A percentile compares a stretch with the other conserved stretches of the same genome.
phyloP scores from a whole-genome alignment of 1,140 invertebrate genomes.

The Asobara japonica region DNA sequence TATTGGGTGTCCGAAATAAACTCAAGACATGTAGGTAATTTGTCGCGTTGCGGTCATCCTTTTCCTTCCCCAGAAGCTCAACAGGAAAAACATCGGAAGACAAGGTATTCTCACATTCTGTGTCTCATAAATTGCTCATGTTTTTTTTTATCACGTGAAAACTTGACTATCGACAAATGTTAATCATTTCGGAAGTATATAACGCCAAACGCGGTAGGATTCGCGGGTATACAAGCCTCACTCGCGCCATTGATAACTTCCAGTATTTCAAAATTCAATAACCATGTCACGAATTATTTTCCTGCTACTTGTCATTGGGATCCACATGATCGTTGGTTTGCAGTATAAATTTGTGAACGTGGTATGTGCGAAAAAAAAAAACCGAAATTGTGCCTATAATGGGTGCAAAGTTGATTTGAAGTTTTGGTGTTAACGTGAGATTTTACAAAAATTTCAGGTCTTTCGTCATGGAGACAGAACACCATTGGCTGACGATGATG shows the following conservation, averaged over 20 bases:
- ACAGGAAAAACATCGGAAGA: not conserved
- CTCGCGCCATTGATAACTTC: not conserved
- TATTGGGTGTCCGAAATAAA: too few species aligned
- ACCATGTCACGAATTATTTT: not conserved
- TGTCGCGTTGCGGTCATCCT: not conserved
- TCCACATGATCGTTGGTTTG: not conserved
- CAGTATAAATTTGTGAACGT: not conserved
- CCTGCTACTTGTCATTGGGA: not conserved
- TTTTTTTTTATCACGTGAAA: not conserved
- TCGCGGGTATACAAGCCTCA: not conserved
- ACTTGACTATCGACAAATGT: not conserved
- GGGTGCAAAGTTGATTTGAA: too few species aligned
- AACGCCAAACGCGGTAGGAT: not conserved
- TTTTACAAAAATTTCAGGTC: conserved; percentile 52
- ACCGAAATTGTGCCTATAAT: not conserved
- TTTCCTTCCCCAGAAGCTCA: not conserved
- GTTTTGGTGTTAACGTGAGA: too few species aligned
- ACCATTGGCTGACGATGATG: conserved; percentile 60
- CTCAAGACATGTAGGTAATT: not conserved
- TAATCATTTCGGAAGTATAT: not conserved
- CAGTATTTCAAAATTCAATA: not conserved
- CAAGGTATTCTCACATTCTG: not conserved
- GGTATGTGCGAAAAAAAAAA: not conserved
- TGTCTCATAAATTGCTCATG: not conserved
- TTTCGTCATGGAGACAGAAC: conserved; percentile 81